Percentiles rank a stretch among this genome's conserved stretches.
Conservation (phyloP, 2,888 invertebrate species). For the Arrhopalites spinosus region DNA sequence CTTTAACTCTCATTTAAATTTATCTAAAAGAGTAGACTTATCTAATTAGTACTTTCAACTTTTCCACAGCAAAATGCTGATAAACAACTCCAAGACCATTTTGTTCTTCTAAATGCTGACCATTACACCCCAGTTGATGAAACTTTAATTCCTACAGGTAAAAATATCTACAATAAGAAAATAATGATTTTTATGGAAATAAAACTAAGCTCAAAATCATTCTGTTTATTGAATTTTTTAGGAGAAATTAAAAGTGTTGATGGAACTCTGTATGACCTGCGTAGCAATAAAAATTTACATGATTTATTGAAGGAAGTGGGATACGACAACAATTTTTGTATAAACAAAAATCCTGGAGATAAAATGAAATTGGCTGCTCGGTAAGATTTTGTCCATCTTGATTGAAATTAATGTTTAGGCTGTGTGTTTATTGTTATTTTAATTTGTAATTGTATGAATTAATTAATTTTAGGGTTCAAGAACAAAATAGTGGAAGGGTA, state of each 20-base stretch:
- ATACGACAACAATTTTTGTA: constrained; percentile 82
- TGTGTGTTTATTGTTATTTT: neutral
- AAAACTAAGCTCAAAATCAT: neutral
- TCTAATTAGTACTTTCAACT: neutral
- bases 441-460: neutral
- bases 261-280: constrained; percentile 75
- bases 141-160: constrained; percentile 74
- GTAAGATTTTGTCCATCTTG: too few relatives aligned
- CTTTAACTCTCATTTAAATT: neutral
- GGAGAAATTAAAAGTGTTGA: constrained; percentile 74
- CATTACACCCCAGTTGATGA: constrained; percentile 73
- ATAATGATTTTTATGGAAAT: neutral
- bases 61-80: constrained; percentile 67
- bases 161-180: neutral
- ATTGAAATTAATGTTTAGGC: neutral
- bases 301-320: constrained; percentile 73
- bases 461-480: constrained; percentile 63
- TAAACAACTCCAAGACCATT: constrained; percentile 70
- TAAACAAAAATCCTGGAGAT: constrained; percentile 61
- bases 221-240: constrained; percentile 57
- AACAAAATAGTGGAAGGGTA: constrained; percentile 72
- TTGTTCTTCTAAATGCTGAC: constrained; percentile 75
- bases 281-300: constrained; percentile 69
- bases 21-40: too few relatives aligned
- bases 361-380: constrained; percentile 22